A percentile compares a stretch with the other conserved stretches of the same genome.
These are phyloP conservation scores for Zaprionus gabonicus DNA, from an alignment of 1,140 invertebrate species.

Conservation along the genomic window DNA sequence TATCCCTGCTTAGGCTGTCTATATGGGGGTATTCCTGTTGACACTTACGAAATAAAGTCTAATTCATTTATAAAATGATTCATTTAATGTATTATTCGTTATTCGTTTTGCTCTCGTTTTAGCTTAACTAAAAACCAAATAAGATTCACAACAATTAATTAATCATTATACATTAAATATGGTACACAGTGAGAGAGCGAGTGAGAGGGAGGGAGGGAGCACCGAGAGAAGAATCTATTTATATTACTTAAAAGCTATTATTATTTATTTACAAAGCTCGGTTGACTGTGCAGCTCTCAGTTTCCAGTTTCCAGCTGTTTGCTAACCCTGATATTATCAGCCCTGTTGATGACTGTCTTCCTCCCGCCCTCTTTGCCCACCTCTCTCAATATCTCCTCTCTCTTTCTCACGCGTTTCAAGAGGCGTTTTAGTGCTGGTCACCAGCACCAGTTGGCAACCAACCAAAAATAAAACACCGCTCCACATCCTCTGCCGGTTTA, in stretches of 20 bases:
- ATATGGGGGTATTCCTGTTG: background rate
- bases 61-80: background rate
- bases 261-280: constrained; percentile 4
- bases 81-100: background rate
- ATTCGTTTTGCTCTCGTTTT: background rate
- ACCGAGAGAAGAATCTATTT: background rate
- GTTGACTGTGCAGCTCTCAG: background rate
- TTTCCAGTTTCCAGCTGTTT: background rate
- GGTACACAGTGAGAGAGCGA: background rate
- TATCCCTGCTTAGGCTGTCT: background rate
- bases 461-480: constrained; percentile 11
- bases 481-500: constrained; percentile 25
- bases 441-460: constrained; percentile 18
- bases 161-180: background rate
- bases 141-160: background rate
- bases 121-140: background rate
- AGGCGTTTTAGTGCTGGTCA: constrained; percentile 38
- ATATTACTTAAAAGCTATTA: constrained; percentile 8
- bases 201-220: no score
- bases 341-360: constrained; percentile 20
- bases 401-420: background rate
- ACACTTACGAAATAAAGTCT: background rate
- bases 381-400: background rate
- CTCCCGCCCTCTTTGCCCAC: background rate
- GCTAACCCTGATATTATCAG: constrained; percentile 22